Evolutionary conservation across 2,113 vertebrate species (phyloP), one percentile per base, ranked within the genome.

Genomic region (Istiophorus platypterus): DNA sequence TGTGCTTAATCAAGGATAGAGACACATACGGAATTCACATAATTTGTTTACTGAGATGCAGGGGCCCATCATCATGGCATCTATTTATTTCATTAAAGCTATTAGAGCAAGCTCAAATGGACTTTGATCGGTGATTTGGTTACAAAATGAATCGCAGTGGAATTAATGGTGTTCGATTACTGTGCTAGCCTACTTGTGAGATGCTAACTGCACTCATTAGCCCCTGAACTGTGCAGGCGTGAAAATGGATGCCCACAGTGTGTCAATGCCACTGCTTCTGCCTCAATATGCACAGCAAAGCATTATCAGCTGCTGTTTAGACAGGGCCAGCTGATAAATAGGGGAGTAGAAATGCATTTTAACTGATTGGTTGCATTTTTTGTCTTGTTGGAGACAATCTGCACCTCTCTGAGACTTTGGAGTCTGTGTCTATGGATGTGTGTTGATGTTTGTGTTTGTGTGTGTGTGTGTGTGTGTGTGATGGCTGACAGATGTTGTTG

Each of bases 91-190:
- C 72, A 39, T 81, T 3, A 57, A 42, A 52, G 20, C 82, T 27
- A 69, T 87, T 90, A 85, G 76, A 56, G 51, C 26, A 0, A 39
- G 54, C 80, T 80, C 57, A 63, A 84, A 88, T 85, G 62, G 80
- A 87, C 85, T 90, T 85, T 91, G 88, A 91, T 88, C 88, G 75
- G 89, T 83, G 81, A 89, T 92, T 88, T 86, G 85, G 84, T 83
- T 85, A 86, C 86, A 80, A 82, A 94, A 92, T 91, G 84, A 93
- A 87, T 85, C 9, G 47, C 80, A 18, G 8, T 79, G 80, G 80
- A 90, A 89, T 91, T 90, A 92, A 92, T 92, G 90, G 78, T 78
- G 84, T 92, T 94, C 87, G 90, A 93, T 93, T 86, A 72, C 81
- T 26, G 13, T 24, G 80, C 81, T 65, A 78, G 86, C 73, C 84